Percentiles rank a stretch among this genome's conserved stretches.
Conservation (phyloP, 1,140 invertebrate genomes). For the Drosophila nigromelanica region DNA sequence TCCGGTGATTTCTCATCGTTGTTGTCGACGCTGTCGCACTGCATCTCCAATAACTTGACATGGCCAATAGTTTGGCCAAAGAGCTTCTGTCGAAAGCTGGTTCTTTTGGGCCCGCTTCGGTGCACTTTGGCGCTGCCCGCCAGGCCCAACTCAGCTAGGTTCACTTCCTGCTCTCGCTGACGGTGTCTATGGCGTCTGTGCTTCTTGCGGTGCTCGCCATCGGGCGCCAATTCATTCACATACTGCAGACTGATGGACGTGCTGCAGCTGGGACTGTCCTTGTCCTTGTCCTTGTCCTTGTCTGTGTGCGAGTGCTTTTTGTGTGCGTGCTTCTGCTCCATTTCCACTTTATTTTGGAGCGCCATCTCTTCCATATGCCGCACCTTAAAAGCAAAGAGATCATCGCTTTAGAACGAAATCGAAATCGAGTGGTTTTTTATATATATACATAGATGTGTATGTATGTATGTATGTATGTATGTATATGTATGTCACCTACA, state of each 20-base stretch:
- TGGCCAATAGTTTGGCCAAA: conserved; percentile 64
- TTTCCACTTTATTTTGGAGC: conserved; percentile 65
- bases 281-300: conserved; percentile 22
- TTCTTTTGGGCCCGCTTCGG: conserved; percentile 48
- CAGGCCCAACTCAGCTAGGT: conserved; percentile 12
- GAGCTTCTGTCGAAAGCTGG: conserved; percentile 71
- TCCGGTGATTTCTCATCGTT: background rate
- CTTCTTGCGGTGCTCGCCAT: conserved; percentile 50
- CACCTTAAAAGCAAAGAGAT: conserved; percentile 48
- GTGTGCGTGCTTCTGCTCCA: conserved; percentile 62
- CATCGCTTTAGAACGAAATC: no score
- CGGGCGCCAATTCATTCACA: conserved; percentile 55
- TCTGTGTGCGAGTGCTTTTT: conserved; percentile 26
- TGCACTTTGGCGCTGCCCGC: conserved; percentile 47
- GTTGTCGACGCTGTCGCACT: conserved; percentile 49
- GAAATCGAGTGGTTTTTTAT: background rate
- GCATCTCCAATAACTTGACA: conserved; percentile 61
- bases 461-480: background rate
- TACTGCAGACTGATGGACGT: conserved; percentile 52
- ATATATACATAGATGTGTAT: background rate
- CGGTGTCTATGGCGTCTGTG: conserved; percentile 52
- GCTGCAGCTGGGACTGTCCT: conserved; percentile 22
- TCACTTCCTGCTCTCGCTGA: conserved; percentile 33
- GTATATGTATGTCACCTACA: conserved; percentile 43
- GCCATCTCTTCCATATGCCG: conserved; percentile 73